Evolutionary conservation across 2,797 vertebrate genomes (phyloP), one percentile per base, ranked within the genome.

Genomic region (Smutsia gigantea): DNA sequence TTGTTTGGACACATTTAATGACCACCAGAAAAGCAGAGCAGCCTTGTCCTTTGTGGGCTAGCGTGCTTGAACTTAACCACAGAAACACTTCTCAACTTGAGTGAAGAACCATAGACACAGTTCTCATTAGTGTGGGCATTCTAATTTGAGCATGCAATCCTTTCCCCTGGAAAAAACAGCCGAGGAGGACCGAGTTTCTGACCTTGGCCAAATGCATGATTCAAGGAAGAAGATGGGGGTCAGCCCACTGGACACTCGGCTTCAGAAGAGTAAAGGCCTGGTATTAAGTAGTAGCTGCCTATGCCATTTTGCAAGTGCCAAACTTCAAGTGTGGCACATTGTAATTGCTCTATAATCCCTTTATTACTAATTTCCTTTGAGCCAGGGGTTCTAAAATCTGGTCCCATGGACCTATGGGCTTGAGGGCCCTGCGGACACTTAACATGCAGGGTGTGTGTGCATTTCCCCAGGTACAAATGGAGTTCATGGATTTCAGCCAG

Each of bases 251-350:
- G 27, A n/a, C 29, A 5, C 39, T n/a, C 18, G 5, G 7, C 78
- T 77, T 61, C 7, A 2, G 72, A 81, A 74, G 34, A 49, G 25
- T 7, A 23, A 42, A 64, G 23, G 23, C 4, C 49, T 11, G 5
- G 6, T 18, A 46, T 57, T n/a, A 69, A 87, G 61, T 1, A 2
- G 11, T 4, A 59, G n/a, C 37, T n/a, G 7, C 27, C 18, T 0
- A 4, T 8, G 29, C 0, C 17, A 1, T 19, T 57, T 51, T 39
- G 46, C 21, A 53, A 13, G 57, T 42, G 4, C 34, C 14, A 7
- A 6, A 34, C 17, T 19, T 49, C 34, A 34, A 31, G 29, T 66
- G 6, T 0, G 6, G 42, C 7, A 15, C 10, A 4, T 6, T n/a
- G 2, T 11, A 31, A 57, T n/a, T 0, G 13, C 31, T 69, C 64